phyloP scores from a whole-genome alignment of 2,797 vertebrate species.

The Cyprinodon diabolis region DNA sequence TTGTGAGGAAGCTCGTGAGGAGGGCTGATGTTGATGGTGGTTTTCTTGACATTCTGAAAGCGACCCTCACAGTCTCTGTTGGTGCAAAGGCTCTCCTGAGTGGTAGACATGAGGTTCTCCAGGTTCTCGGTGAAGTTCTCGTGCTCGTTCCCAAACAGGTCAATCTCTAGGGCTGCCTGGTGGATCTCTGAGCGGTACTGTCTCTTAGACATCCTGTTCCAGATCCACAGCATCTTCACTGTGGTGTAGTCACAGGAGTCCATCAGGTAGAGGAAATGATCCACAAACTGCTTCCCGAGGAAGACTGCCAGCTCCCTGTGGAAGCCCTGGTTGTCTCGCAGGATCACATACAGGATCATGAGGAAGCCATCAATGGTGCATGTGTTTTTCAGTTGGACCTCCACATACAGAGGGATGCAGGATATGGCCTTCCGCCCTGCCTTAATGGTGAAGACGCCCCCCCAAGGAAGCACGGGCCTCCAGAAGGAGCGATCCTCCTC shows the following conservation, averaged over 20 bases:
- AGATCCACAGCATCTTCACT: conserved; percentile 93
- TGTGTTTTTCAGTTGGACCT: conserved; percentile 90
- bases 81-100: conserved; percentile 89
- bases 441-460: conserved; percentile 88
- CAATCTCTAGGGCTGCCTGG: conserved; percentile 86
- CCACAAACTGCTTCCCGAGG: conserved; percentile 87
- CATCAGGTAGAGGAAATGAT: conserved; percentile 91
- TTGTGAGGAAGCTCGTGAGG: conserved; percentile 86
- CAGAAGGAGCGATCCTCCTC: conserved; percentile 89
- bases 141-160: conserved; percentile 92
- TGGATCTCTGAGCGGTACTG: conserved; percentile 88
- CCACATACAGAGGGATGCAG: conserved; percentile 89
- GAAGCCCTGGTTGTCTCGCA: conserved; percentile 88
- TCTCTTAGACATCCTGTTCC: conserved; percentile 90
- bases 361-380: conserved; percentile 94
- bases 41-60: conserved; percentile 83
- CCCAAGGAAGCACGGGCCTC: conserved; percentile 92
- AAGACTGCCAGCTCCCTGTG: conserved; percentile 85
- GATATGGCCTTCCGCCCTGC: conserved; percentile 89
- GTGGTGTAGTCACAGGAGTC: conserved; percentile 90
- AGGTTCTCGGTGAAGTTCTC: conserved; percentile 92
- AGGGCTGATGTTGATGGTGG: conserved; percentile 87
- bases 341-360: conserved; percentile 91
- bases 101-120: conserved; percentile 88
- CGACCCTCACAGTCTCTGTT: conserved; percentile 84